Conservation (phyloP, 2,888 invertebrate species). For the Mimachlamys varia region DNA sequence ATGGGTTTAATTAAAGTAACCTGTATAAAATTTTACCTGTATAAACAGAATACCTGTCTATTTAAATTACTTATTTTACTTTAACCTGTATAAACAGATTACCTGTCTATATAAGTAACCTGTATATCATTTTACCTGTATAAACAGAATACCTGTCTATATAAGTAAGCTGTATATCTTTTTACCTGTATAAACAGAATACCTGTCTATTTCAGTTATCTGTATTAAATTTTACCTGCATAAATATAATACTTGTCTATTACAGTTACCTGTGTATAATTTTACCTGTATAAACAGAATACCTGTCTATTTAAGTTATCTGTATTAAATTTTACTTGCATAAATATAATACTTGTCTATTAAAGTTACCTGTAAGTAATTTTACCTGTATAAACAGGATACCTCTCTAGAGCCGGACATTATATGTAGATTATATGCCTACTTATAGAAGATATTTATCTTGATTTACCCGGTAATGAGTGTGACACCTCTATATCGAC, state of each 20-base stretch:
- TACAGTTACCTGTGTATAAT: not conserved
- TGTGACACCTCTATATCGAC: not conserved
- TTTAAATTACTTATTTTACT: no score
- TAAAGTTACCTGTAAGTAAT: not conserved
- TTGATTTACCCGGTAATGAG: not conserved
- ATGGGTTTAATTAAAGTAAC: not conserved
- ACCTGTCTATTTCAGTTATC: not conserved
- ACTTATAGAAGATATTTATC: not conserved
- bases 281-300: not conserved
- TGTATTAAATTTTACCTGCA: not conserved
- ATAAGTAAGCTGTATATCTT: not conserved
- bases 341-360: not conserved
- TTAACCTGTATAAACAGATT: no score
- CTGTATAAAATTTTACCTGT: not conserved
- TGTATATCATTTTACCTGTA: not conserved
- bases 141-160: not conserved
- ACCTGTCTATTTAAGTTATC: not conserved
- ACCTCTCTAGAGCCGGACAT: not conserved
- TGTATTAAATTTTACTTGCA: not conserved
- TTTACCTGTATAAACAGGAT: not conserved
- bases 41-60: not conserved
- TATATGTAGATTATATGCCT: not conserved
- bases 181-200: not conserved
- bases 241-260: not conserved
- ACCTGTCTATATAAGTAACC: not conserved